Base-by-base conservation (phyloP, 2,888 invertebrate genomes). In the Dolichomitus sp. region DNA sequence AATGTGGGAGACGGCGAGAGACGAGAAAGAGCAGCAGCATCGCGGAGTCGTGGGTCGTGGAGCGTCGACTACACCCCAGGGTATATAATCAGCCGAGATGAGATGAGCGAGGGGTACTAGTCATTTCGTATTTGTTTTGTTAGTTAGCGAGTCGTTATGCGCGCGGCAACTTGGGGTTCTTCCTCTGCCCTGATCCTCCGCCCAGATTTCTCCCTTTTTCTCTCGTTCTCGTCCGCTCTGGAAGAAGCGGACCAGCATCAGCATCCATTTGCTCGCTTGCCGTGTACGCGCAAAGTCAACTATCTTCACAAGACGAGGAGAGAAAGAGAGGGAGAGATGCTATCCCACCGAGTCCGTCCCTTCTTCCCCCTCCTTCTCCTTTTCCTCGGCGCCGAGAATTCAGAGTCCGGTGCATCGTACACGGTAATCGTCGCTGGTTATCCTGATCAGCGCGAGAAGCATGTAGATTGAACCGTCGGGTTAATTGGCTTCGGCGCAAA, bases 51-150 rank as follows among this genome's bases (percentile, higher is more conserved):
- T 80, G 86, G 86, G 87, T 85, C 85, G 86, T 77, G 85, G 61
- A 61, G 17, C 61, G 61, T 61, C 61, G 61, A 61, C 83, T 83
- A 83, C 84, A 89, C 91, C 87, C 87, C 89, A 89, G 90, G 91
- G 89, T 91, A 91, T 91, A 91, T 91, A 91, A 91, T 92, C 92
- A 91, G 85, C 89, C 61, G 87, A 89, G 91, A 90, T 90, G 90
- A 90, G 91, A 89, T 88, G 90, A 89, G 89, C 68, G 65, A 80
- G 80, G 70, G 74, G 81, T 83, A 83, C 84, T 54, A 82, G 87
- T 84, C 80, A 81, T 85, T 89, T 90, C 87, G 88, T 91, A 91
- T 91, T 91, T 91, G 92, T 91, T 91, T 92, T 91, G 90, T 91
- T 91, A 92, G 91, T 91, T 91, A 91, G 90, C 90, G 89, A 90